These are phyloP conservation scores for Molanna angustata DNA, from an alignment of 2,888 invertebrate species.

Conservation along the genomic window DNA sequence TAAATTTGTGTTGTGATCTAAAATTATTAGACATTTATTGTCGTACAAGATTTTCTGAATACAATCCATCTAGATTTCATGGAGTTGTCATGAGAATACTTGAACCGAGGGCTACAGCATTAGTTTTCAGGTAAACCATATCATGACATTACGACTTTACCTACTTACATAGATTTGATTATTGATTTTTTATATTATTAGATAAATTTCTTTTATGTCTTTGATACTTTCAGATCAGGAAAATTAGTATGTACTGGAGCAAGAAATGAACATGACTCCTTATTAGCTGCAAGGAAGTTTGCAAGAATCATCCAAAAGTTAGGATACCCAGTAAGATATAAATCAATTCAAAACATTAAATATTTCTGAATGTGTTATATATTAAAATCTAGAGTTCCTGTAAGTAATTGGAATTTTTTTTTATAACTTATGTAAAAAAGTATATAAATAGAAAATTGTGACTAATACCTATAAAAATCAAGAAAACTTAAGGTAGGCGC, in stretches of 20 bases:
- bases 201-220: neutral
- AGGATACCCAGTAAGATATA: slow-evolving; percentile 64
- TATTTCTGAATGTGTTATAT: too few species aligned
- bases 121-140: slow-evolving; percentile 60
- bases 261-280: slow-evolving; percentile 72
- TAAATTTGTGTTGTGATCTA: slow-evolving; percentile 69
- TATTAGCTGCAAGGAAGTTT: slow-evolving; percentile 76
- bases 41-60: slow-evolving; percentile 78
- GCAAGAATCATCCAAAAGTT: slow-evolving; percentile 80
- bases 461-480: too few species aligned
- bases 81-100: slow-evolving; percentile 82
- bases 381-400: too few species aligned
- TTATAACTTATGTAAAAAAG: too few species aligned
- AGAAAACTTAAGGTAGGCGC: too few species aligned
- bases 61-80: slow-evolving; percentile 77
- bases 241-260: slow-evolving; percentile 83
- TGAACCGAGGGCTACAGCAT: slow-evolving; percentile 71
- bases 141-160: neutral
- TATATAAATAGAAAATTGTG: too few species aligned
- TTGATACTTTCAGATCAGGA: slow-evolving; percentile 60
- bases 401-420: too few species aligned
- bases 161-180: neutral
- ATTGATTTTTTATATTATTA: neutral
- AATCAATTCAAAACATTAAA: too few species aligned
- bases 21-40: slow-evolving; percentile 73